Conservation (phyloP, 2,888 invertebrate genomes). For the Prenolepis imparis region DNA sequence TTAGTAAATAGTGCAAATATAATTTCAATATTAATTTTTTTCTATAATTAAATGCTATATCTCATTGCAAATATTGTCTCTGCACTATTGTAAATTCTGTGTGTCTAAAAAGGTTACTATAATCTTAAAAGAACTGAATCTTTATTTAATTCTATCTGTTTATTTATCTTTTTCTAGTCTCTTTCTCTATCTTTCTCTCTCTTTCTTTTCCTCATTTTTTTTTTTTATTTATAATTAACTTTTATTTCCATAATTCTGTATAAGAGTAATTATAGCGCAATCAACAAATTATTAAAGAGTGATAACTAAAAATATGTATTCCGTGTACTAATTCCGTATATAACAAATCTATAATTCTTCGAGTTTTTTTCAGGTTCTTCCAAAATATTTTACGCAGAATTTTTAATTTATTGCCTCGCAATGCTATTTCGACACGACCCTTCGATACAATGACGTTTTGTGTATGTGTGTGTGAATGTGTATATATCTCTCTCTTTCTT, state of each 20-base stretch:
- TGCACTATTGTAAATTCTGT: too few species aligned
- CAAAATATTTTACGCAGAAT: not conserved
- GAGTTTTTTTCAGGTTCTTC: not conserved
- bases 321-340: not conserved
- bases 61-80: too few species aligned
- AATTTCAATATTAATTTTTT: too few species aligned
- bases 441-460: conserved; percentile 21
- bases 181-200: not conserved
- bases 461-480: too few species aligned
- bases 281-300: conserved; percentile 12
- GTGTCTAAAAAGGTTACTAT: too few species aligned
- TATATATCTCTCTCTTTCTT: not conserved
- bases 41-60: too few species aligned
- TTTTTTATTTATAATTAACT: conserved; percentile 4
- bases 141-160: too few species aligned
- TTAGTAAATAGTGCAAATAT: too few species aligned
- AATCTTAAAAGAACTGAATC: too few species aligned
- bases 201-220: not conserved
- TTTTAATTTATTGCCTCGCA: not conserved
- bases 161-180: not conserved
- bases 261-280: conserved; percentile 6
- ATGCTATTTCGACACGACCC: not conserved
- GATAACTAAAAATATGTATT: not conserved
- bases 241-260: conserved; percentile 20
- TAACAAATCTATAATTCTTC: not conserved